These are phyloP conservation scores for Rhyacophila brunnea DNA, from an alignment of 1,140 invertebrate genomes.

Conservation along the genomic window DNA sequence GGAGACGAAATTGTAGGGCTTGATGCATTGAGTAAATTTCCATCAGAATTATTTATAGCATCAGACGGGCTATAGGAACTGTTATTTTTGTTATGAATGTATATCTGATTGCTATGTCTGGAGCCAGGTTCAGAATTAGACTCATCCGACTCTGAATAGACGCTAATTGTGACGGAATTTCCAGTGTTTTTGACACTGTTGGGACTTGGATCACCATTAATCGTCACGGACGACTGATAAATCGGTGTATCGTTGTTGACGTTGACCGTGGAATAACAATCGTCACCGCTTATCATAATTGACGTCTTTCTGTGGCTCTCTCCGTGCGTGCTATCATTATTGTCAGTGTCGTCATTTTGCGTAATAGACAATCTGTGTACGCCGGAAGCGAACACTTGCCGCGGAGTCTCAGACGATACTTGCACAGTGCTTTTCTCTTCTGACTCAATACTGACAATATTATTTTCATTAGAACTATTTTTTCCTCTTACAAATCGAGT, in stretches of 20 bases:
- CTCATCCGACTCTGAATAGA: conserved; percentile 37
- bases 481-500: conserved; percentile 51
- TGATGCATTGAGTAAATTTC: conserved; percentile 9
- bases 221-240: conserved; percentile 67
- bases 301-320: conserved; percentile 65
- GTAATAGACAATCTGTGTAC: conserved; percentile 32
- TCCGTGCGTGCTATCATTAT: conserved; percentile 10
- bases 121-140: conserved; percentile 20
- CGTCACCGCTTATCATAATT: conserved; percentile 72
- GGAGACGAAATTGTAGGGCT: conserved; percentile 29
- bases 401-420: conserved; percentile 22
- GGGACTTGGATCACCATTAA: conserved; percentile 54
- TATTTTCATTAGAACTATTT: conserved; percentile 22
- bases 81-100: conserved; percentile 43
- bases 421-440: conserved; percentile 28
- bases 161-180: conserved; percentile 59
- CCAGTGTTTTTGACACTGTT: conserved; percentile 49
- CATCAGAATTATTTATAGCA: conserved; percentile 35
- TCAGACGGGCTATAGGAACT: conserved; percentile 27
- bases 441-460: conserved; percentile 16
- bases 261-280: conserved; percentile 66
- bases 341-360: conserved; percentile 21
- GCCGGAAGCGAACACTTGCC: conserved; percentile 17
- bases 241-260: conserved; percentile 60
- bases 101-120: conserved; percentile 43